A percentile compares a stretch with the other conserved stretches of the same genome.
Evolutionary conservation across 2,797 vertebrate genomes (phyloP).

Genomic region (Fistularia commersonii): DNA sequence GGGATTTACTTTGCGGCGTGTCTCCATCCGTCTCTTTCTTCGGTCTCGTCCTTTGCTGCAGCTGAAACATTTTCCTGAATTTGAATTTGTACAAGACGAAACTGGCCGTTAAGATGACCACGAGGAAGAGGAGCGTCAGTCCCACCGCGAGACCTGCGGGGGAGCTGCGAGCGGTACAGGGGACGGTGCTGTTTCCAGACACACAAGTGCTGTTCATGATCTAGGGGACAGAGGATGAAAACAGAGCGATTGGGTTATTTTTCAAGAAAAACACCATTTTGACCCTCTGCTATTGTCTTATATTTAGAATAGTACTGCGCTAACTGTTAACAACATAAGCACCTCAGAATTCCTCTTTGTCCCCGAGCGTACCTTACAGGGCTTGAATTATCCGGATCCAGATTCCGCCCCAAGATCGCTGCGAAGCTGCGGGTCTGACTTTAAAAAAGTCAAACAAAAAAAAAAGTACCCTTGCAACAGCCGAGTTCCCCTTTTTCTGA

Average conservation of each 20-base stretch:
- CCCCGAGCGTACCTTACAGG: slow-evolving; percentile 20
- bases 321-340: no score
- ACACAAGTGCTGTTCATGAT: slow-evolving; percentile 34
- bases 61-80: slow-evolving; percentile 18
- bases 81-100: slow-evolving; percentile 31
- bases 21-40: slow-evolving; percentile 26
- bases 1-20: slow-evolving; percentile 8
- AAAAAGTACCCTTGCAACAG: slow-evolving; percentile 2
- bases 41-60: slow-evolving; percentile 7
- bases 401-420: not conserved
- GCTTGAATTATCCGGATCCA: slow-evolving; percentile 10
- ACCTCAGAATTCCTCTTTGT: no score
- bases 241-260: no score
- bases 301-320: no score
- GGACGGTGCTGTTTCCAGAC: not conserved
- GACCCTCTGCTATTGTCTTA: no score
- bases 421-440: slow-evolving; percentile 13
- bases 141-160: slow-evolving; percentile 25
- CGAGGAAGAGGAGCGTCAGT: slow-evolving; percentile 48
- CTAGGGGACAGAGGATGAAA: slow-evolving; percentile 14
- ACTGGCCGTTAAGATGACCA: slow-evolving; percentile 11
- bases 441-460: not conserved
- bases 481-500: slow-evolving; percentile 54
- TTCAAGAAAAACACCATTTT: not conserved
- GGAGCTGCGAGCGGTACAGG: accelerated